Base-by-base conservation (phyloP, 2,113 vertebrate genomes). In the Oryzias woworae region DNA sequence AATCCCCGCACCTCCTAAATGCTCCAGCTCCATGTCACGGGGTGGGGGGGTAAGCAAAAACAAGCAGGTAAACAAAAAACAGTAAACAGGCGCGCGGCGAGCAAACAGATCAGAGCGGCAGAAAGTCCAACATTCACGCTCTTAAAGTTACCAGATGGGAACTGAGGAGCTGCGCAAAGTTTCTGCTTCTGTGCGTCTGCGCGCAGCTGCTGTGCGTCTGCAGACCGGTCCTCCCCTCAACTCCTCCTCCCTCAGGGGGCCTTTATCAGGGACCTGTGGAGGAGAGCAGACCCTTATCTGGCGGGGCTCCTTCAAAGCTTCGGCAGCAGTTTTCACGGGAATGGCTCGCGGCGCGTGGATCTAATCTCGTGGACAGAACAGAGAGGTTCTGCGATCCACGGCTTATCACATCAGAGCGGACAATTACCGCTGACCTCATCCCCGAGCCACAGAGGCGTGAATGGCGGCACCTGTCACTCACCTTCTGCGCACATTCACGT, bases 11-110 rank as follows among this genome's bases (percentile, higher is more conserved):
- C 81, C 77, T 0, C 84, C 80, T 56, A 92, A 79, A 76, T 52
- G 87, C 65, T 91, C 90, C 73, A 84, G 76, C 60, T 91, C 91
- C 90, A 91, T 91, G 20, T 18, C 63, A 71, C 42, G 24, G 63
- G 66, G 26, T 4, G 26, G 26, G 5, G 26, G 13, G 52, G 17
- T 47, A 60, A 58, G 52, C 53, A 50, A 20, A 64, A 24, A 43
- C 3, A 72, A 14, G 53, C 7, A 42, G 0, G 24, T 45, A 45
- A 69, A 24, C 31, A 36, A 18, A 68, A 68, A 45, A 71, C 31
- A 36, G 24, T 45, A 45, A 69, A 24, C 31, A 36, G 31, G 18
- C 2, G 28, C 10, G 49, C 18, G 6, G 20, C 42, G 22, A 5
- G 0, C 24, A 8, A 5, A 31, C 6, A 23, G 1, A 55, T 12